Evolutionary conservation across 2,113 vertebrate species (phyloP), one percentile per base, ranked within the genome.

Genomic region (Shinisaurus crocodilurus): DNA sequence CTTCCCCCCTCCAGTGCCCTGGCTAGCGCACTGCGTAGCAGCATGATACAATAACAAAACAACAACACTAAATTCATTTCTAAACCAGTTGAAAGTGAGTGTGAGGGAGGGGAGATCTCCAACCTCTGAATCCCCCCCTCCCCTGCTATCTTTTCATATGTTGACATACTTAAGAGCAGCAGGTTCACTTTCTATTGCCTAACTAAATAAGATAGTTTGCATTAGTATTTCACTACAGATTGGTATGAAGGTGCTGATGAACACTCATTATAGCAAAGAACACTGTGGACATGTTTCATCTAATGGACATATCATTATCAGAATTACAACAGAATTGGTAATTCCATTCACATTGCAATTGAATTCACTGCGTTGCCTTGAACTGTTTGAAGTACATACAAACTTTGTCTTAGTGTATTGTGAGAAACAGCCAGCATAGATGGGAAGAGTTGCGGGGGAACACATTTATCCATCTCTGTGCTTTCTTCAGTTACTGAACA

Each of bases 281-380:
- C 70, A 57, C 25, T 29, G 34, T 72, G 37, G 67, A 60, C 27
- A 50, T 27, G n/a, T 54, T 88, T 81, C 29, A 43, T 57, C 48
- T 76, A 8, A 90, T 92, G 79, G 87, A 43, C 54, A 93, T 57
- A 89, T 93, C 88, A 75, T 0, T 2, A 40, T 86, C 65, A 77
- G 89, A 91, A 40, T 77, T 92, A 40, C 72, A 90, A 91, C 63
- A 65, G 48, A 81, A 87, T 60, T 82, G 76, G 50, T 45, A 87
- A 75, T 87, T 76, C 54, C 75, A 76, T 76, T 76, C 85, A 57
- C 6, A 77, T 89, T 32, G 77, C 86, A 94, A 76, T 84, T 87
- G 93, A 93, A 95, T 80, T 72, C 85, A 85, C 81, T 93, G 93
- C 87, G 90, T 94, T 93, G 91, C 50, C 45, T 91, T 77, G 27